phyloP scores from a whole-genome alignment of 2,797 vertebrate genomes.

The Pseudochirops cupreus region DNA sequence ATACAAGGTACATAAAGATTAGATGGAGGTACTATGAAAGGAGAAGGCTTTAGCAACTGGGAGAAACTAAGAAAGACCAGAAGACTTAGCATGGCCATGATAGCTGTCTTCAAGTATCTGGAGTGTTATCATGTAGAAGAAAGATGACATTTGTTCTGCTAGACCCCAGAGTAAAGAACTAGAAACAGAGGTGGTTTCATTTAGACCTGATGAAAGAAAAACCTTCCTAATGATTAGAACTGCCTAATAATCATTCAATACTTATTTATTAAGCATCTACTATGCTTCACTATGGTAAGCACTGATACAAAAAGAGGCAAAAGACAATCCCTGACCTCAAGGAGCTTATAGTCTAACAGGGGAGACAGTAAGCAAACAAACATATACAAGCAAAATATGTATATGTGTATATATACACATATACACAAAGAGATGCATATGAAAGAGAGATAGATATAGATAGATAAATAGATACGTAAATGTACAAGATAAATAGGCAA shows the following conservation, averaged over 20 bases:
- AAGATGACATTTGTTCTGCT: neutral
- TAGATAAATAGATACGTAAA: too few species aligned
- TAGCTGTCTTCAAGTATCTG: neutral
- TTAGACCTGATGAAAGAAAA: neutral
- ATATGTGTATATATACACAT: too few species aligned
- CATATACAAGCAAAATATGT: neutral
- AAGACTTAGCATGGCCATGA: neutral
- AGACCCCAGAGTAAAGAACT: neutral
- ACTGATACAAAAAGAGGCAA: neutral
- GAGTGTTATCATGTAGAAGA: neutral
- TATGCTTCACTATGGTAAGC: neutral
- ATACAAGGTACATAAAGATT: neutral
- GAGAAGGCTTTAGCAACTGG: neutral
- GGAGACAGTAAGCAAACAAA: neutral
- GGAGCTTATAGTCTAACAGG: neutral
- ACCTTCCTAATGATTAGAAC: neutral
- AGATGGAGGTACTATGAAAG: neutral
- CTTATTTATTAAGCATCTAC: neutral
- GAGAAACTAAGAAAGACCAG: neutral
- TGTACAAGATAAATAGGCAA: too few species aligned
- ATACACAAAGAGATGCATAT: too few species aligned
- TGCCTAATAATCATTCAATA: neutral
- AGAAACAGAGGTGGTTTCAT: neutral
- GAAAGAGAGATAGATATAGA: too few species aligned
- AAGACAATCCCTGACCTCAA: neutral